Conservation (phyloP, 2,113 vertebrate genomes). For the Leucoraja erinaceus region DNA sequence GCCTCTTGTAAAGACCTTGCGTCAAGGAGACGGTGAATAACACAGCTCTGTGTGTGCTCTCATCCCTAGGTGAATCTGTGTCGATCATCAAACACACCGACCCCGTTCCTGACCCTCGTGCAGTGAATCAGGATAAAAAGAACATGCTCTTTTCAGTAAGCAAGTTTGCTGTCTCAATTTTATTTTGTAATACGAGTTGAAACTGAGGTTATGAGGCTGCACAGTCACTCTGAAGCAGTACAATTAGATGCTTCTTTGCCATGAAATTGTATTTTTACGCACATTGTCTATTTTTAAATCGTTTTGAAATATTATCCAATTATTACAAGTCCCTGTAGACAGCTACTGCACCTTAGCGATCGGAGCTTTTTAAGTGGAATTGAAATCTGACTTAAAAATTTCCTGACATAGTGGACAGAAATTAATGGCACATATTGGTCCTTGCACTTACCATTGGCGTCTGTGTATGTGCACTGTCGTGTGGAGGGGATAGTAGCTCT, state of each 20-base stretch:
- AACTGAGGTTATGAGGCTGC: background rate
- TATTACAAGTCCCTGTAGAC: background rate
- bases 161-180: conserved; percentile 40
- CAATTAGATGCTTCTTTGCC: background rate
- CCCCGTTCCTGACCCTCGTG: conserved; percentile 92
- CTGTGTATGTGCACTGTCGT: background rate
- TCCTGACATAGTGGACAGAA: background rate
- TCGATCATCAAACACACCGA: conserved; percentile 98
- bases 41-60: no score
- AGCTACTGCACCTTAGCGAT: background rate
- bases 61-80: conserved; percentile 78
- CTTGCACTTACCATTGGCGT: background rate
- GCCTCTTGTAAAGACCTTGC: background rate
- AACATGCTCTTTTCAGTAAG: conserved; percentile 98
- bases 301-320: background rate
- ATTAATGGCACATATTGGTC: background rate
- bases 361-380: background rate
- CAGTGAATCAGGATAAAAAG: conserved; percentile 98
- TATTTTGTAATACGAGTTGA: background rate
- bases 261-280: background rate
- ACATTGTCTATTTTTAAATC: background rate
- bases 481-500: background rate
- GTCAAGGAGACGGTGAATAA: background rate
- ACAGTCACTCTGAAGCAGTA: background rate
- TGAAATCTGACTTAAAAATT: background rate